Base-by-base conservation (phyloP, 2,113 vertebrate species). In the Pachyramphus minor region DNA sequence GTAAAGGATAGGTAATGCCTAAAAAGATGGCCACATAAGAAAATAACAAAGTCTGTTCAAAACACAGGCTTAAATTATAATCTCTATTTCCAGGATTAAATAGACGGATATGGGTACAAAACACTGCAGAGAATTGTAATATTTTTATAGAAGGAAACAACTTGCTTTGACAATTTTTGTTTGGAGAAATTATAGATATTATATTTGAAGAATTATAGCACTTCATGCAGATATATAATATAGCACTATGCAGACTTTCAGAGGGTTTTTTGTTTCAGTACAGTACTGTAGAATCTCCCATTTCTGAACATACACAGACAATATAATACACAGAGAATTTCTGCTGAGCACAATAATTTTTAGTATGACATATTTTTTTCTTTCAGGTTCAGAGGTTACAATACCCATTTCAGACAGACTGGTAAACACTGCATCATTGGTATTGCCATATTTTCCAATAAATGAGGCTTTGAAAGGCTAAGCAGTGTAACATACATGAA, bases 221-320 rank as follows among this genome's bases (percentile, higher is more conserved):
- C 45, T 94, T 96, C 93, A 74, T 93, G 89, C 80, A 24, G 49
- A 49, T 25, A 49, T 49, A 24, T 49, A 49, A 49, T 49, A 25
- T 14, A 49, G 47, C 47, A 24, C 79, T 92, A 75, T 66, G 79
- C 90, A 28, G 68, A 95, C 66, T 84, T 95, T 71, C 39, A 59
- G 55, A 96, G 71, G 28, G 0, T 68, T 89, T 87, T 95, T 87
- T 95, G 87, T 96, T 96, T 97, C 89, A 96, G 95, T 94, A 82
- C 47, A 84, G 91, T 25, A 53, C 24, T 80, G 74, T 91, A 95
- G 84, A 90, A 9, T 84, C 55, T 85, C 76, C 72, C 2, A 12
- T 90, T 97, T 94, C 86, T 86, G 91, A 89, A 55, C 50, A 78
- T 85, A 96, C 52, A 86, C 95, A 96, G 55, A 94, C 75, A 94